Conservation (phyloP, 1,140 invertebrate genomes). For the Whitmania pigra region DNA sequence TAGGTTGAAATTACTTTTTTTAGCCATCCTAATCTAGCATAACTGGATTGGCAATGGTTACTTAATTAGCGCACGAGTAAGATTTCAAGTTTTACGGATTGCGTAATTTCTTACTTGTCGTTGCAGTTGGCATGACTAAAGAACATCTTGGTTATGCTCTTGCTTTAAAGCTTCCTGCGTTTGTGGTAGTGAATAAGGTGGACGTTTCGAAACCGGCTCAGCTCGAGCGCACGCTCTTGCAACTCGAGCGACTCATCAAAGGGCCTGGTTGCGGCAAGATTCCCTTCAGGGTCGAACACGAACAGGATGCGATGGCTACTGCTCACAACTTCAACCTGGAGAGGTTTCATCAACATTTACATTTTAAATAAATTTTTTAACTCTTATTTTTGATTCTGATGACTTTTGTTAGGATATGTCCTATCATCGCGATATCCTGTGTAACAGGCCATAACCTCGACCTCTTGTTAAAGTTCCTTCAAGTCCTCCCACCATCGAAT, state of each 20-base stretch:
- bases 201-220: conserved; percentile 98
- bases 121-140: conserved; percentile 97
- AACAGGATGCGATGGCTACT: conserved; percentile 71
- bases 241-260: conserved; percentile 83
- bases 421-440: conserved; percentile 87
- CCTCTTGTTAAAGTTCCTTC: conserved; percentile 88
- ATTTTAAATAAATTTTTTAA: background rate
- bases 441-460: conserved; percentile 67
- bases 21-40: too few relatives aligned
- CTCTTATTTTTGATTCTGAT: background rate
- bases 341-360: conserved; percentile 9
- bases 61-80: too few relatives aligned
- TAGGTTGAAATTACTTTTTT: too few relatives aligned
- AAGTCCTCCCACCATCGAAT: conserved; percentile 66
- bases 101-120: too few relatives aligned
- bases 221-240: conserved; percentile 78
- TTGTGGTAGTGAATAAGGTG: conserved; percentile 95
- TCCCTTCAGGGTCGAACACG: conserved; percentile 81
- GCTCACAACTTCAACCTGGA: conserved; percentile 20
- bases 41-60: too few relatives aligned
- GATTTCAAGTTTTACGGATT: too few relatives aligned
- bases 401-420: conserved; percentile 40
- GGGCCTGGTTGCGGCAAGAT: conserved; percentile 94
- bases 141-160: conserved; percentile 91
- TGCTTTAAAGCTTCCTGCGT: conserved; percentile 92